Evolutionary conservation across 1,140 invertebrate genomes (phyloP), one percentile per base, ranked within the genome.

Genomic region (Varroa destructor): DNA sequence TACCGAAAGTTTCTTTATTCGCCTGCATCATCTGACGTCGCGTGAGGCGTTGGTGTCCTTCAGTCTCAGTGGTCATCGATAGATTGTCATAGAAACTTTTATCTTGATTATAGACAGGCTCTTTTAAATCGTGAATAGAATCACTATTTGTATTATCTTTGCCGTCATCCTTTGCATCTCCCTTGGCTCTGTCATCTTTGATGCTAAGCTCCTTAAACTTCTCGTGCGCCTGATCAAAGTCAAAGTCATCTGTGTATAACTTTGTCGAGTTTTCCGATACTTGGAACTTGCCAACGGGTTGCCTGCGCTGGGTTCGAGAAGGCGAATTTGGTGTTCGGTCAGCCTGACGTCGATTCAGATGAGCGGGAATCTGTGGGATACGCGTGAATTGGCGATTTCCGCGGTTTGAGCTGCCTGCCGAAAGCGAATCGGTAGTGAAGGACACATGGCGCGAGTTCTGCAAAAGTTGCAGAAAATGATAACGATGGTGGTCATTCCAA

Each of bases 1-100:
- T 46, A 43, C 61, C 61, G 61, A 67, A 67, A 2, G 61, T 67
- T 3, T 43, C 61, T 37, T 67, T 67, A 46, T 67, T 67, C 40
- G 61, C 61, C 37, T 67, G 40, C 40, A 67, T 43, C 36, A 43
- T 37, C 40, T 67, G 40, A 5, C 46, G 40, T 12, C 61, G 61
- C 12, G 61, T 67, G 8, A 51, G 46, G 14, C 61, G 61, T 8
- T 67, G 40, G 12, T 40, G 61, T 1, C 40, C 61, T 3, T 67
- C 61, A 51, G 8, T 51, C 1, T 40, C 61, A 67, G 61, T 40
- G 12, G 61, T 36, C 61, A 46, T 67, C 61, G 61, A 43, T 46
- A 67, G 37, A 40, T 67, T 67, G 37, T 67, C 61, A 37, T 36
- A 67, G 61, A 67, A 67, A 0, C 40, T 43, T 3, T 40, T n/a